phyloP scores from a whole-genome alignment of 1,140 invertebrate genomes.

The Zaprionus africanus region DNA sequence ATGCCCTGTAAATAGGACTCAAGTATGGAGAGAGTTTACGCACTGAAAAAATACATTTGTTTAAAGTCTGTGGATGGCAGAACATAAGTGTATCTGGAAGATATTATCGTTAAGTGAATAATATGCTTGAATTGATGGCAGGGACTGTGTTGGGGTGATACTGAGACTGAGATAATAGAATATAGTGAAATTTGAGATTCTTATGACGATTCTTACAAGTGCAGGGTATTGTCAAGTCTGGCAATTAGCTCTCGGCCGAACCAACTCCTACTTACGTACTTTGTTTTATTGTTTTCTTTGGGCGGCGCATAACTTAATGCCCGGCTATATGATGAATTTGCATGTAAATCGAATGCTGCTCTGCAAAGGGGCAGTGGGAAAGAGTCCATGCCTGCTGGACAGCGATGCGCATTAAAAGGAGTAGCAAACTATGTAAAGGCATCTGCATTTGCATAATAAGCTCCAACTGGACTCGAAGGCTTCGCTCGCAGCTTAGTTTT shows the following conservation, averaged over 20 bases:
- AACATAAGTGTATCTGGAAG: not conserved
- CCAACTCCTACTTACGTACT: not conserved
- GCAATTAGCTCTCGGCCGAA: not conserved
- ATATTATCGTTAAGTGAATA: too few relatives aligned
- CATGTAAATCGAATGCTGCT: constrained; percentile 78
- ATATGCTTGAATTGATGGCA: too few relatives aligned
- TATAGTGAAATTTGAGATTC: too few relatives aligned
- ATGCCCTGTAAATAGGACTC: not conserved
- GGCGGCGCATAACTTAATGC: constrained; percentile 42
- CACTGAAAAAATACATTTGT: not conserved
- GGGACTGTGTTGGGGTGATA: too few relatives aligned
- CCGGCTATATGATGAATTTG: constrained; percentile 78
- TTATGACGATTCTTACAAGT: not conserved
- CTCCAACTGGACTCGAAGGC: constrained; percentile 57
- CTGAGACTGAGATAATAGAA: too few relatives aligned
- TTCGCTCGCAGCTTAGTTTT: constrained; percentile 49
- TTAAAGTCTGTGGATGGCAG: not conserved
- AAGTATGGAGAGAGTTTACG: not conserved
- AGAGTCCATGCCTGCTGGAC: not conserved
- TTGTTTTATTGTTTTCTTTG: constrained; percentile 65
- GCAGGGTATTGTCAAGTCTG: not conserved
- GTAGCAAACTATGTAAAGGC: constrained; percentile 54
- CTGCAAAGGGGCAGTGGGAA: too few relatives aligned
- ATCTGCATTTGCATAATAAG: constrained; percentile 76
- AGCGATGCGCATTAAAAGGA: constrained; percentile 66